phyloP scores from a whole-genome alignment of 2,797 vertebrate genomes.

The Meriones psammophilus region DNA sequence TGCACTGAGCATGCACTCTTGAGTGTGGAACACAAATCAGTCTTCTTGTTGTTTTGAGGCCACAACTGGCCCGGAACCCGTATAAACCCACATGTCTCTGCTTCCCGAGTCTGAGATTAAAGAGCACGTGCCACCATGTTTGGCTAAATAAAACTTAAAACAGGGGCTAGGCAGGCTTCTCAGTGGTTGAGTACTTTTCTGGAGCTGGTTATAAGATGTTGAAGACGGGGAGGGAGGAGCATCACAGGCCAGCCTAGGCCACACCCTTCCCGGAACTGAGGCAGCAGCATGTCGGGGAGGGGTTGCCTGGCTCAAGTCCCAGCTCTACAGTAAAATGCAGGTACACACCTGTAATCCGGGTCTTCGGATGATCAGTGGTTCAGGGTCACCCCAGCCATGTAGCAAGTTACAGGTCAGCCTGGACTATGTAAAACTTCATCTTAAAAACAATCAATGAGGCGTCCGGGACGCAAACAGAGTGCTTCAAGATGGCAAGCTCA shows the following conservation, averaged over 20 bases:
- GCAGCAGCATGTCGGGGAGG: not conserved
- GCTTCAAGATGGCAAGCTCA: too few relatives aligned
- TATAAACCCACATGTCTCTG: not conserved
- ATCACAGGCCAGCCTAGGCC: not conserved
- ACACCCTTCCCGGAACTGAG: not conserved
- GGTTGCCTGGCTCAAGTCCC: not conserved
- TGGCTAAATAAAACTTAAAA: too few relatives aligned
- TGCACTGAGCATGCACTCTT: too few relatives aligned
- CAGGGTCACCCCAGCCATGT: not conserved
- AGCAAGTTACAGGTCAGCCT: not conserved
- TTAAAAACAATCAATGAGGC: not conserved
- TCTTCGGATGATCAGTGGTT: not conserved
- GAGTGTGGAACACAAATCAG: not conserved
- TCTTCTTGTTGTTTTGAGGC: not conserved
- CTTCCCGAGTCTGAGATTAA: not conserved
- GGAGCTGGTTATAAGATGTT: not conserved
- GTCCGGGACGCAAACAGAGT: too few relatives aligned
- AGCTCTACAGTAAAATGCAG: not conserved
- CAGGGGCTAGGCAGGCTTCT: too few relatives aligned
- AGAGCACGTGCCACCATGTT: too few relatives aligned
- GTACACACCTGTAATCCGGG: not conserved
- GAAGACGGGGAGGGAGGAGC: not conserved
- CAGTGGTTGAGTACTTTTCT: not conserved
- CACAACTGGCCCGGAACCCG: not conserved
- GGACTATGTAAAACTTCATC: not conserved